These are phyloP conservation scores for Arion vulgaris DNA, from an alignment of 1,140 invertebrate species.

Conservation along the genomic window DNA sequence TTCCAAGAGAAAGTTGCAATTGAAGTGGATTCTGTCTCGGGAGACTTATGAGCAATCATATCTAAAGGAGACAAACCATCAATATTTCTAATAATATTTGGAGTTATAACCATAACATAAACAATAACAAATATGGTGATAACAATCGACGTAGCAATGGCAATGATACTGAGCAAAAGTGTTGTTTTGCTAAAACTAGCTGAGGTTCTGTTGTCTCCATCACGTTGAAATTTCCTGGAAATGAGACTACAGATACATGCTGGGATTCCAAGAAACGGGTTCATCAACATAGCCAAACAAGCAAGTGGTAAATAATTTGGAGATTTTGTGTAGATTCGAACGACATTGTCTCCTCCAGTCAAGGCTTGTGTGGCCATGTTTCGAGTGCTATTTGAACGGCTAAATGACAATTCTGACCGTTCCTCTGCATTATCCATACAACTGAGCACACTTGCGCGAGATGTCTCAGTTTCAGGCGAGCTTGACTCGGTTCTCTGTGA, in stretches of 20 bases:
- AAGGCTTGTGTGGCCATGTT: background rate
- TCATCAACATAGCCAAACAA: slow-evolving; percentile 6
- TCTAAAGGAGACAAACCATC: background rate
- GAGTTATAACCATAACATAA: slow-evolving; percentile 6
- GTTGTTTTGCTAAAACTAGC: background rate
- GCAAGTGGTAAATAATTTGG: slow-evolving; percentile 14
- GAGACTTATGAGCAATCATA: background rate
- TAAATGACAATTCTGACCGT: background rate
- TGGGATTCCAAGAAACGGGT: slow-evolving; percentile 14
- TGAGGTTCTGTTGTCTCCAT: background rate
- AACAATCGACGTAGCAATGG: slow-evolving; percentile 13
- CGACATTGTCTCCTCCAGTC: slow-evolving; percentile 14
- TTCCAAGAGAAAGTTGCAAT: background rate
- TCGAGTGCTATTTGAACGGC: background rate
- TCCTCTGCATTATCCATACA: background rate
- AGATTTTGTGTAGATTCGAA: background rate
- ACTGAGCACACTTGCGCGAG: slow-evolving; percentile 4
- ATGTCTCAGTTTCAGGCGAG: slow-evolving; percentile 3
- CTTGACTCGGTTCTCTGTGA: background rate
- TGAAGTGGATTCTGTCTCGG: background rate
- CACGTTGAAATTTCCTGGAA: background rate
- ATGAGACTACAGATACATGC: slow-evolving; percentile 9
- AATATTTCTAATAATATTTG: slow-evolving; percentile 17
- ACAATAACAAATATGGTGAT: slow-evolving; percentile 12
- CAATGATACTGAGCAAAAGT: slow-evolving; percentile 14